phyloP scores from a whole-genome alignment of 2,797 vertebrate genomes.

The Caiman crocodilus region DNA sequence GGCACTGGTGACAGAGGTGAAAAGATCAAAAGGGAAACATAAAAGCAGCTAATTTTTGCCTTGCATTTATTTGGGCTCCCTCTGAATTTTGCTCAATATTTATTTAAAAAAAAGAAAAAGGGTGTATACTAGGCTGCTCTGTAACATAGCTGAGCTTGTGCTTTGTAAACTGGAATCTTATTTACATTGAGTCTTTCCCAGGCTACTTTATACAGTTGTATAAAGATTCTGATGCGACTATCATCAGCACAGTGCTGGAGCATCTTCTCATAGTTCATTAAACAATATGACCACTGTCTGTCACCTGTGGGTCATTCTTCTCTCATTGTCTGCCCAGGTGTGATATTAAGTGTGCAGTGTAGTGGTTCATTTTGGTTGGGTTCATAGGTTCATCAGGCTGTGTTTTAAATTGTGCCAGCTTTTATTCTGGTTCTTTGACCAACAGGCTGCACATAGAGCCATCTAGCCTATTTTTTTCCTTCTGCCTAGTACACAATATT shows the following conservation, averaged over 20 bases:
- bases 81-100: not conserved
- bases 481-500: not conserved
- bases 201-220: not conserved
- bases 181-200: not conserved
- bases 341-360: not conserved
- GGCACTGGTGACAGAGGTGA: no score
- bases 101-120: not conserved
- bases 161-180: not conserved
- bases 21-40: no score
- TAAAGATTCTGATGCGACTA: not conserved
- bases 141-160: not conserved
- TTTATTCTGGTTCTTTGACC: conserved; percentile 22
- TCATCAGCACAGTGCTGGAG: not conserved
- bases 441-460: conserved; percentile 11
- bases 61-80: no score
- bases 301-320: not conserved
- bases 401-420: conserved; percentile 20
- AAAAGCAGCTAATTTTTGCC: no score
- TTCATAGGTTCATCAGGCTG: conserved; percentile 13
- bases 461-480: conserved; percentile 44
- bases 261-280: not conserved
- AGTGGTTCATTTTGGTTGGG: not conserved
- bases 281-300: not conserved
- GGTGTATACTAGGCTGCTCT: not conserved
- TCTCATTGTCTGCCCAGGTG: not conserved